phyloP scores from a whole-genome alignment of 64 coral and sea anemone genomes.

The Stichodactyla helianthus region DNA sequence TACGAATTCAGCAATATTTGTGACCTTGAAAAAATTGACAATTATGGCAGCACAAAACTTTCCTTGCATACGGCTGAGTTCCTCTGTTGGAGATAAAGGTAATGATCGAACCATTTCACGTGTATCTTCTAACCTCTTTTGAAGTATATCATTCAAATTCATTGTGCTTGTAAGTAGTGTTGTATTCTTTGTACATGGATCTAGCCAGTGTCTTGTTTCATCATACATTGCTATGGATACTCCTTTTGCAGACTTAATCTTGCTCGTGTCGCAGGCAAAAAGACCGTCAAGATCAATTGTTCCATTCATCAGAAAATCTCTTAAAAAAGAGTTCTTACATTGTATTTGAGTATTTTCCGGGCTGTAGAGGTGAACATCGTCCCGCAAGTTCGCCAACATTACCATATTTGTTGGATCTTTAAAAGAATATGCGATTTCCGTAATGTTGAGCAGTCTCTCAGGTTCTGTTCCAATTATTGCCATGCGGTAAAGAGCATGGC shows the following conservation, averaged over 20 bases:
- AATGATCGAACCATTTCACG: not conserved
- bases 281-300: not conserved
- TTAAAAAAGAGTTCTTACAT: not conserved
- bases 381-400: not conserved
- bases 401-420: not conserved
- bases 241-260: conserved; percentile 7
- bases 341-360: not conserved
- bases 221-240: not conserved
- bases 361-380: not conserved
- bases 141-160: not conserved
- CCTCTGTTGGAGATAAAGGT: conserved; percentile 5
- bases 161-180: not conserved
- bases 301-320: not conserved
- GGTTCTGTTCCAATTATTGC: not conserved
- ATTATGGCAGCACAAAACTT: not conserved
- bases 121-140: not conserved
- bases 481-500: not conserved
- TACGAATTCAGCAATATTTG: not conserved
- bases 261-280: not conserved
- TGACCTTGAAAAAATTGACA: not conserved
- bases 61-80: not conserved
- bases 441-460: not conserved
- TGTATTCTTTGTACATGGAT: not conserved
- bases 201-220: not conserved
- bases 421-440: not conserved